Conservation (phyloP, 1,140 invertebrate species). For the Drosophila erecta region DNA sequence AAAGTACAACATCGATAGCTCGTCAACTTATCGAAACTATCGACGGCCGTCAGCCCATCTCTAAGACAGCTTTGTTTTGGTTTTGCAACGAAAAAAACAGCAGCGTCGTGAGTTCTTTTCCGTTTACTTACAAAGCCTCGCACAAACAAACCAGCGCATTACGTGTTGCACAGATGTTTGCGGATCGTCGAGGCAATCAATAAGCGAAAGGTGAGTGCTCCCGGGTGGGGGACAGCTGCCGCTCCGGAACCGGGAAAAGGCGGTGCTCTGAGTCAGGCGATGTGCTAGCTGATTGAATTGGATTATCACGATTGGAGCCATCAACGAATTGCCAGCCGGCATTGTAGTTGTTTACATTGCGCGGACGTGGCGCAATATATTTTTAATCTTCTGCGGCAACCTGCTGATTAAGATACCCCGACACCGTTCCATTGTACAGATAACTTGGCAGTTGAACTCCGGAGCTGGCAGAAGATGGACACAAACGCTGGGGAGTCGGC, state of each 20-base stretch:
- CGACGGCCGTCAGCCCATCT: not conserved
- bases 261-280: constrained; percentile 39
- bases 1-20: not conserved
- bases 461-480: constrained; percentile 42
- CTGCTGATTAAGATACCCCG: constrained; percentile 43
- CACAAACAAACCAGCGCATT: constrained; percentile 35
- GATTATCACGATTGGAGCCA: constrained; percentile 44
- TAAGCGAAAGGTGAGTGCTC: constrained; percentile 43
- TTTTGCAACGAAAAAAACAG: constrained; percentile 20
- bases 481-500: constrained; percentile 12
- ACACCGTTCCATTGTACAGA: constrained; percentile 30
- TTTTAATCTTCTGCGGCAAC: constrained; percentile 57
- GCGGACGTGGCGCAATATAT: constrained; percentile 73
- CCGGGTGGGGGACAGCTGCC: not conserved
- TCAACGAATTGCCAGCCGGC: constrained; percentile 30
- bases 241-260: constrained; percentile 7
- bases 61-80: constrained; percentile 33
- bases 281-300: constrained; percentile 38
- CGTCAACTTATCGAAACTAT: not conserved
- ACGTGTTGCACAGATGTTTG: constrained; percentile 64
- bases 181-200: constrained; percentile 32
- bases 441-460: constrained; percentile 37
- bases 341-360: constrained; percentile 63
- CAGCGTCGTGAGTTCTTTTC: constrained; percentile 26
- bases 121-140: constrained; percentile 57